phyloP scores from a whole-genome alignment of 1,140 invertebrate species.

The Microplitis demolitor region DNA sequence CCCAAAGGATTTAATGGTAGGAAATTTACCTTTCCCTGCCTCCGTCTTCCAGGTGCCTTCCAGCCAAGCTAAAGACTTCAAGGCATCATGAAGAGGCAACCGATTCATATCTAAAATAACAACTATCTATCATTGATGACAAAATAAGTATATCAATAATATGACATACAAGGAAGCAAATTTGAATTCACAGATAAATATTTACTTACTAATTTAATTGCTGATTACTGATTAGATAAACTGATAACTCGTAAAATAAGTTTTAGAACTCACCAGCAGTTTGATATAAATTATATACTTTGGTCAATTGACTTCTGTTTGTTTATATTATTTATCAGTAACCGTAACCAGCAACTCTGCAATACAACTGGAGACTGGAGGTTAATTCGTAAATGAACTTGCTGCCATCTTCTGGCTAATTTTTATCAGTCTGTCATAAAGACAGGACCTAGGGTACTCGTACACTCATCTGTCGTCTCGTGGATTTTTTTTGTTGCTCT shows the following conservation, averaged over 20 bases:
- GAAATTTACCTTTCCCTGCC: constrained; percentile 63
- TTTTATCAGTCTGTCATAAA: neutral
- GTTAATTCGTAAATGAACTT: neutral
- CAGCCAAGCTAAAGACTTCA: constrained; percentile 66
- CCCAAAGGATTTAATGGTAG: constrained; percentile 66
- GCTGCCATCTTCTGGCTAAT: neutral
- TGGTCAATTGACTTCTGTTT: too few relatives aligned
- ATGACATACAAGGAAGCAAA: too few relatives aligned
- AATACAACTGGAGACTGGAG: too few relatives aligned
- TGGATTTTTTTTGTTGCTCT: neutral
- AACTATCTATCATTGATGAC: neutral
- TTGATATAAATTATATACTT: too few relatives aligned
- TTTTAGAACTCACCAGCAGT: too few relatives aligned
- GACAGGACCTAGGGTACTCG: neutral
- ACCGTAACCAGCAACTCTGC: too few relatives aligned
- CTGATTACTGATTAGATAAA: too few relatives aligned
- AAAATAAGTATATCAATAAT: too few relatives aligned
- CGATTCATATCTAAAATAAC: neutral
- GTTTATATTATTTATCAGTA: too few relatives aligned
- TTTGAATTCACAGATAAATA: too few relatives aligned
- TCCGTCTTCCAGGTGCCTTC: constrained; percentile 67
- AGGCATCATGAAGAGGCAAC: constrained; percentile 47
- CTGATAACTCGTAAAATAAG: too few relatives aligned
- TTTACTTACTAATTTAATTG: too few relatives aligned
- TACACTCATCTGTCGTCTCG: neutral